Base-by-base conservation (phyloP, 2,888 invertebrate genomes). In the Athetis lepigone region DNA sequence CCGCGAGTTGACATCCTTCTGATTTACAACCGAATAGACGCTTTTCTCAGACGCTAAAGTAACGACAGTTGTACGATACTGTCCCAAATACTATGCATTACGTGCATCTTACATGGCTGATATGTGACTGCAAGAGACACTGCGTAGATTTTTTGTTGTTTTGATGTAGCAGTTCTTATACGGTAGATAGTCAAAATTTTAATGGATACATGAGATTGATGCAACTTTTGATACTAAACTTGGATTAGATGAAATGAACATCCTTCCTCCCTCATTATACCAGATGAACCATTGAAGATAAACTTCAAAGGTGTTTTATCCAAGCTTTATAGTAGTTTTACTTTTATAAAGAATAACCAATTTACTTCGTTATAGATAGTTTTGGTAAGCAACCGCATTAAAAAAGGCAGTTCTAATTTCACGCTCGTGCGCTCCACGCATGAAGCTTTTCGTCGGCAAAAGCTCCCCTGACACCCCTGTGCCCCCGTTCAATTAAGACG, bases 401-500 rank as follows among this genome's bases (percentile, higher is more conserved):
- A 75, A 73, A 66, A 71, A 74, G 77, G 66, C 54, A 70, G 64
- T 77, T 77, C 74, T 80, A 84, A 78, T 79, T 82, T 84, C 79
- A 80, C 81, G 83, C 73, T 71, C 61, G 68, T 72, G 77, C 70
- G 64, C 70, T 57, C 61, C 70, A 75, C 73, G 57, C 73, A 75
- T 73, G 77, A 61, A 66, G 78, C 66, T 78, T 66, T 70, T 71
- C 68, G 72, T 74, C 72, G 70, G 75, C 77, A 68, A 80, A 78
- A 79, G 79, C 80, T 83, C 84, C 85, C 82, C 66, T 70, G 83
- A 75, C 75, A 77, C 79, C 64, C 72, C 67, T 70, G 71, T 69
- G 71, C 72, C 73, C 77, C 60, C 72, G 77, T 80, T 80, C 82
- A 84, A 85, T 85, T 85, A 83, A 84, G 77, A 79, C 65, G 74